Conservation (phyloP, 30 jellyfish, hydroid and myxozoan genomes). For the Pelagia noctiluca region DNA sequence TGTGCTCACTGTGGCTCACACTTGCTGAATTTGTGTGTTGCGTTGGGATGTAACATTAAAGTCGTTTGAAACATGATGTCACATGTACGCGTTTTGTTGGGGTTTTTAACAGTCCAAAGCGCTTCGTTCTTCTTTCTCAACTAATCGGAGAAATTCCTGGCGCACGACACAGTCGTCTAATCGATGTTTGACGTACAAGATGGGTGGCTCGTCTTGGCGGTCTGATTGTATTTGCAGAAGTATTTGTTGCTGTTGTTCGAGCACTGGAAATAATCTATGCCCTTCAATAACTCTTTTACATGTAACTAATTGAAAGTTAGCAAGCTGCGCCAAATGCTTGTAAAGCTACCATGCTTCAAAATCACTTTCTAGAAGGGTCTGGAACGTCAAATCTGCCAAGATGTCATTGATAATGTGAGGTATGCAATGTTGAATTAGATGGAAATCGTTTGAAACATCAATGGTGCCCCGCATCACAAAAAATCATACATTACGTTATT, state of each 20-base stretch:
- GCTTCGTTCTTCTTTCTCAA: constrained; percentile 12
- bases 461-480: no score
- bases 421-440: no score
- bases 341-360: no score
- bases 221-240: constrained; percentile 41
- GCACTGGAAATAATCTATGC: constrained; percentile 23
- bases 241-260: constrained; percentile 16
- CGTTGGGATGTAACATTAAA: constrained; percentile 42
- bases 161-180: constrained; percentile 27
- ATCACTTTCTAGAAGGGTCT: no score
- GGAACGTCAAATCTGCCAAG: no score
- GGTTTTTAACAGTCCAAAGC: constrained; percentile 21
- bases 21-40: constrained; percentile 71
- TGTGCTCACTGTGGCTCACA: constrained; percentile 71
- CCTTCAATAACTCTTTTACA: no score
- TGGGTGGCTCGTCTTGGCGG: constrained; percentile 73
- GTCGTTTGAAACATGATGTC: constrained; percentile 67
- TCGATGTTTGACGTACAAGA: constrained; percentile 69
- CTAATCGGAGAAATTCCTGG: background rate
- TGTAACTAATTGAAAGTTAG: no score
- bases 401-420: no score
- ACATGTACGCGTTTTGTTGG: constrained; percentile 22
- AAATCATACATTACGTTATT: no score
- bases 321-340: no score
- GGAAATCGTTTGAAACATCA: no score